These are phyloP conservation scores for Pheosia gnoma DNA, from an alignment of 2,888 invertebrate genomes.

Conservation along the genomic window DNA sequence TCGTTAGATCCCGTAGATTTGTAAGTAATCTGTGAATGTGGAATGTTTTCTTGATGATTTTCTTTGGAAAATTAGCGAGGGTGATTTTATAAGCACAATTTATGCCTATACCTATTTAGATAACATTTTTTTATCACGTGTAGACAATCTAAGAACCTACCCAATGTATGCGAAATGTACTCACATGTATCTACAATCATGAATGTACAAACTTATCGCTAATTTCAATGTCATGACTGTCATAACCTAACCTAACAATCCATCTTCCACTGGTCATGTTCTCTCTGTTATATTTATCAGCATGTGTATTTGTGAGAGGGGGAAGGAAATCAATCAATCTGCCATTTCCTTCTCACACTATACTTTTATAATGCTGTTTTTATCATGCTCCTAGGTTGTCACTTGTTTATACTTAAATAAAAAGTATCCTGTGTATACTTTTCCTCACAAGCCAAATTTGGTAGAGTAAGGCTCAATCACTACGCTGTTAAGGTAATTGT, in stretches of 20 bases:
- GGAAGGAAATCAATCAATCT: not conserved
- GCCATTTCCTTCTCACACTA: not conserved
- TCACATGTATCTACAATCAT: no score
- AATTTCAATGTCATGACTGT: not conserved
- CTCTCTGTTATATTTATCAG: not conserved
- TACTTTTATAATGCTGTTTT: no score
- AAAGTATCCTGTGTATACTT: no score
- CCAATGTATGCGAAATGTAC: no score
- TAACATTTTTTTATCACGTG: not conserved
- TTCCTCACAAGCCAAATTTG: no score
- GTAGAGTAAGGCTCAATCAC: no score
- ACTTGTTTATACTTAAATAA: no score
- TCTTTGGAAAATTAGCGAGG: not conserved
- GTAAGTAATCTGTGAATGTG: constrained; percentile 6
- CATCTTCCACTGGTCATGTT: not conserved
- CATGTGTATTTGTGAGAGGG: not conserved
- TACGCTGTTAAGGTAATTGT: no score
- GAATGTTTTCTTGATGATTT: not conserved
- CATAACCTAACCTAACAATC: constrained; percentile 1
- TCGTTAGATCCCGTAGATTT: constrained; percentile 5
- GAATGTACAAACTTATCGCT: no score
- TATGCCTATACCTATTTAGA: not conserved
- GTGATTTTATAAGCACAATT: not conserved
- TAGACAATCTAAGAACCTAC: not conserved
- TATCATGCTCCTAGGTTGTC: no score